phyloP scores from a whole-genome alignment of 1,140 invertebrate genomes.

The Holcopasites calliopsidis region DNA sequence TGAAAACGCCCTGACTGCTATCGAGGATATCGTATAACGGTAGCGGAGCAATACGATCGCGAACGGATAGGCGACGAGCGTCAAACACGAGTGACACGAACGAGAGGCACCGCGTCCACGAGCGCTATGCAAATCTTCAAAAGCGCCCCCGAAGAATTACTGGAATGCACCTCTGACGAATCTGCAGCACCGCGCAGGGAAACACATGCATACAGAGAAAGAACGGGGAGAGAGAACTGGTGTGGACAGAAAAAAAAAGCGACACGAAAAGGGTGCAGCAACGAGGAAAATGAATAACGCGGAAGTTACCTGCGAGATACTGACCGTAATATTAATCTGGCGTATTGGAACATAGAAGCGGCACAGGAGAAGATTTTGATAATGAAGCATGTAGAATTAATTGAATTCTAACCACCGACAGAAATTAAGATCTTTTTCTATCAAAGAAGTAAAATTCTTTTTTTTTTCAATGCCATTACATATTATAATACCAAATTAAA shows the following conservation, averaged over 20 bases:
- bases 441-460: no score
- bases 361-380: no score
- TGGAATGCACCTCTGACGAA: slow-evolving; percentile 14
- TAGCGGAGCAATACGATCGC: slow-evolving; percentile 23
- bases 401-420: no score
- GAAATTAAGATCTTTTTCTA: no score
- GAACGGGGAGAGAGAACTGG: no score
- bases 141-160: slow-evolving; percentile 21
- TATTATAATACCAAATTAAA: no score
- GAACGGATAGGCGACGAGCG: not conserved
- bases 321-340: not conserved
- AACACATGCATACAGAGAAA: not conserved
- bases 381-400: no score
- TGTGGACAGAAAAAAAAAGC: not conserved
- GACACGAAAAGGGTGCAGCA: no score
- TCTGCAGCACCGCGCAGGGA: not conserved
- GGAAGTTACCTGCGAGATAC: not conserved
- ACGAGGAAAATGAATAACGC: slow-evolving; percentile 2
- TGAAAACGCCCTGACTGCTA: not conserved
- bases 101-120: not conserved
- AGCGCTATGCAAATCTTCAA: slow-evolving; percentile 20
- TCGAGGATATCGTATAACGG: slow-evolving; percentile 48
- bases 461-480: no score
- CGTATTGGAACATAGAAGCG: not conserved
- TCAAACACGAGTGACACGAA: not conserved